Evolutionary conservation across 2,113 vertebrate species (phyloP).

Genomic region (Scomber japonicus): DNA sequence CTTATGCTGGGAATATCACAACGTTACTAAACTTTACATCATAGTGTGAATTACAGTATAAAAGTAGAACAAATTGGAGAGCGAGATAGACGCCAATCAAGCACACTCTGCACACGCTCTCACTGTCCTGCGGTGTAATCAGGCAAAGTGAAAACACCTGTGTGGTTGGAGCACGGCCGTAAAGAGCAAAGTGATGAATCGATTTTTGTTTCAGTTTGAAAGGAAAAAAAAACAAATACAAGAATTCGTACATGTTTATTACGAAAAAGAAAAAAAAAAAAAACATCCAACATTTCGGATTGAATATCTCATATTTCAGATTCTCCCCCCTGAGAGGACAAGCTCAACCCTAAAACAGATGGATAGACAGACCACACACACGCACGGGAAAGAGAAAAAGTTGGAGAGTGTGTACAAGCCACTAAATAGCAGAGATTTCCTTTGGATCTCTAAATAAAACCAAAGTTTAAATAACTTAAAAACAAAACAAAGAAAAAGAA

Average conservation of each 20-base stretch:
- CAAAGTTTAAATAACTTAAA: constrained; percentile 94
- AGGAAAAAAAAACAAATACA: constrained; percentile 25
- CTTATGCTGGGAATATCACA: not conserved
- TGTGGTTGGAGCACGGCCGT: no score
- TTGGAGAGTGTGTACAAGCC: constrained; percentile 78
- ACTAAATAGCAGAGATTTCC: constrained; percentile 86
- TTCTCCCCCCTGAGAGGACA: constrained; percentile 77
- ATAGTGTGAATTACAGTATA: no score
- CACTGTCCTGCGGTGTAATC: no score
- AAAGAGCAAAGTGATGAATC: no score
- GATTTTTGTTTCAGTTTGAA: not conserved
- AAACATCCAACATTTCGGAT: constrained; percentile 82
- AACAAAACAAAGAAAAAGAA: constrained; percentile 69
- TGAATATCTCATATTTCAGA: constrained; percentile 85
- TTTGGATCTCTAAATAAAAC: constrained; percentile 79
- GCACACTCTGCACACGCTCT: no score
- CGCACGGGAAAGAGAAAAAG: constrained; percentile 62
- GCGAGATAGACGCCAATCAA: not conserved
- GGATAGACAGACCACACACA: constrained; percentile 85
- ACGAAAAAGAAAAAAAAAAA: constrained; percentile 69
- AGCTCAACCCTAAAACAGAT: constrained; percentile 60
- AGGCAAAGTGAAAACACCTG: no score
- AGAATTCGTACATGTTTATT: constrained; percentile 89
- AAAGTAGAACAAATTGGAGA: not conserved
- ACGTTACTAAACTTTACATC: not conserved